phyloP scores from a whole-genome alignment of 2,888 invertebrate species.

The Atrina japonica region DNA sequence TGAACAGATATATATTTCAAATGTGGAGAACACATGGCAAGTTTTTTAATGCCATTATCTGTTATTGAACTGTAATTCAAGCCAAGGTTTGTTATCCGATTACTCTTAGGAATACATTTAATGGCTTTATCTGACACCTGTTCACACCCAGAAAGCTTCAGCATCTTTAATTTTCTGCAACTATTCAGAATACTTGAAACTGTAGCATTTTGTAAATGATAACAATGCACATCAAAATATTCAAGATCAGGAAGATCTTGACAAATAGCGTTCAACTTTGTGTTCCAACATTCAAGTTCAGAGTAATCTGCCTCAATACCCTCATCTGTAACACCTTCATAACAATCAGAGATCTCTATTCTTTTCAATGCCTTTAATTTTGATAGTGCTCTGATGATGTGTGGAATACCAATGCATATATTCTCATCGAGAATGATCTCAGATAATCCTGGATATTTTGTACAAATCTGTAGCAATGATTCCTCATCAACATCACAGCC shows the following conservation, averaged over 20 bases:
- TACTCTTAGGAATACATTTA: no score
- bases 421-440: background rate
- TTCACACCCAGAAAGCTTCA: slow-evolving; percentile 1
- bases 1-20: slow-evolving; percentile 1
- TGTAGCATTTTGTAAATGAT: background rate
- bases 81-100: background rate
- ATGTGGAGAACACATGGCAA: slow-evolving; percentile 3
- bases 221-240: background rate
- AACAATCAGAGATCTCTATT: no score
- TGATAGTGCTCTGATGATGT: no score
- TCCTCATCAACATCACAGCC: background rate
- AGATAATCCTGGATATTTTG: background rate
- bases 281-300: no score
- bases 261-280: no score
- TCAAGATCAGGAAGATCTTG: background rate
- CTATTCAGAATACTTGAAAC: background rate
- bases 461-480: background rate
- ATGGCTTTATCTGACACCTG: slow-evolving; percentile 2
- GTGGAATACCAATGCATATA: background rate
- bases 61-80: slow-evolving; percentile 5
- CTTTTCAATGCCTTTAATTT: no score
- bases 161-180: background rate
- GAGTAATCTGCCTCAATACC: no score
- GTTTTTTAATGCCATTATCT: slow-evolving; percentile 17
- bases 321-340: no score